Evolutionary conservation across 2,113 vertebrate species (phyloP), one percentile per base, ranked within the genome.

Genomic region (Aptenodytes forsteri): DNA sequence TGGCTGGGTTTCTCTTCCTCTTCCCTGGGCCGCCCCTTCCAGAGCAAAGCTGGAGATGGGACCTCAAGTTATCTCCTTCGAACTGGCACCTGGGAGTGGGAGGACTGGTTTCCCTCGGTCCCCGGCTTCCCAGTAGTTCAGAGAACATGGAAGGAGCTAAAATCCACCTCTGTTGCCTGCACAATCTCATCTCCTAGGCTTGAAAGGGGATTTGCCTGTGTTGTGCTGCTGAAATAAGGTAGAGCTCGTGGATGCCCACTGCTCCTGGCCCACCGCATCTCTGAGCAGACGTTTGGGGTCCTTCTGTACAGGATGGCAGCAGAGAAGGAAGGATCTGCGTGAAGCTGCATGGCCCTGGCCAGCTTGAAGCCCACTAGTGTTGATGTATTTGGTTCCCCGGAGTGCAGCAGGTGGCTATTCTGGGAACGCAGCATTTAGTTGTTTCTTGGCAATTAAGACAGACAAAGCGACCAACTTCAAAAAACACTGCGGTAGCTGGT

Each of bases 231-330:
- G 71, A 40, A 32, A 30, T 27, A 20, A 47, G 44, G 72, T 16
- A 17, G 61, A 34, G 34, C 27, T 69, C 10, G 1, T 42, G 75
- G 54, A 0, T 91, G n/a, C 49, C 42, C 42, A 6, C 49, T 44
- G 67, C 59, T 77, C 42, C 55, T 79, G 66, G 40, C 8, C 17
- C 34, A 16, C 25, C 2, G 0, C 32, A 4, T 10, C 61, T 19
- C 69, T 11, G 50, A n/a, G 67, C 47, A 52, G 75, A 26, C 1
- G 6, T 56, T 21, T 30, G 58, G 44, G 3, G 4, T 49, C 49
- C 79, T 32, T 27, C 0, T 0, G 10, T 13, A 8, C 0, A 0
- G 75, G 40, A 7, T 23, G 56, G 71, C 80, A 42, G 62, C 49
- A 19, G 54, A 38, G 56, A 55, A 38, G 61, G 72, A 17, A 44